These are phyloP conservation scores for Noturus placidus DNA, from an alignment of 2,113 vertebrate genomes.

Conservation along the genomic window DNA sequence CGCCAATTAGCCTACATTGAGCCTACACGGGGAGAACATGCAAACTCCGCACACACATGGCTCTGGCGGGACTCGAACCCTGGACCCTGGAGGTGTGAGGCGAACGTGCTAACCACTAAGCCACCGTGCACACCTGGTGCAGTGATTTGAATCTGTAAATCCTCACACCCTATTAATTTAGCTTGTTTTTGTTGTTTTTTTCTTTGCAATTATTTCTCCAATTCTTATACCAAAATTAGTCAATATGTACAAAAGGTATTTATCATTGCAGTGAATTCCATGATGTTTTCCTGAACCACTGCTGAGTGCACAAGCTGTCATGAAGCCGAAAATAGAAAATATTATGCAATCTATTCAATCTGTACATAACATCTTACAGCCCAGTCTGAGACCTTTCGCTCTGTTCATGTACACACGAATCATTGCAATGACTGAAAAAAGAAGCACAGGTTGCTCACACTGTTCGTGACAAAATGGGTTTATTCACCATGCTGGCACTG, in stretches of 20 bases:
- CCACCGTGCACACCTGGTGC: too few species aligned
- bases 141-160: background rate
- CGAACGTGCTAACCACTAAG: too few species aligned
- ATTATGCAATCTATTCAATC: background rate
- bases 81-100: too few species aligned
- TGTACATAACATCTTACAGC: background rate
- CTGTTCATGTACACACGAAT: slow-evolving; percentile 11
- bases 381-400: slow-evolving; percentile 3
- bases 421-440: background rate
- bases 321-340: background rate
- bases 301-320: background rate
- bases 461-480: slow-evolving; percentile 28
- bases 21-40: too few species aligned
- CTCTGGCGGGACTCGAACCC: too few species aligned
- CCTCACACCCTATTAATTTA: background rate
- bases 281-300: background rate
- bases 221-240: background rate
- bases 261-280: background rate
- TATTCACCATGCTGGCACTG: slow-evolving; percentile 19
- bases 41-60: too few species aligned
- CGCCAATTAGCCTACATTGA: too few species aligned
- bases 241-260: background rate
- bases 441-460: background rate
- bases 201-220: background rate
- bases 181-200: background rate